Conservation (phyloP, 2,797 vertebrate species). For the Gymnoscopelus braueri region DNA sequence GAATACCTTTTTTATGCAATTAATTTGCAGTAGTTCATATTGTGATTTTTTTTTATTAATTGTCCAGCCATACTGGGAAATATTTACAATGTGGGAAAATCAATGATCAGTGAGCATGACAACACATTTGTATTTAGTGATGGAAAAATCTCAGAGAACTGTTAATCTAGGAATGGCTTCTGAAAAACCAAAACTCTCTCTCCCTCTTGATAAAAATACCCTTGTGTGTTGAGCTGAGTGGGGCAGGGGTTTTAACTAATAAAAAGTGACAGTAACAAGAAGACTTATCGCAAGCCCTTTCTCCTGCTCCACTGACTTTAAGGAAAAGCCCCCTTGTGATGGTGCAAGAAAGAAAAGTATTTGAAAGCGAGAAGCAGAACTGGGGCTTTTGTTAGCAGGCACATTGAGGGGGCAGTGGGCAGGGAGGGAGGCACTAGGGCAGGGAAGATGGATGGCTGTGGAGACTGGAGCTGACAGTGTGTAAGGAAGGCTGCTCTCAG, state of each 20-base stretch:
- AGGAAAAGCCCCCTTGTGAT: conserved; percentile 19
- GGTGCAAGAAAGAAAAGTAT: conserved; percentile 34
- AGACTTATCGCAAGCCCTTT: conserved; percentile 53
- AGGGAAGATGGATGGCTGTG: conserved; percentile 75
- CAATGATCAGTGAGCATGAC: conserved; percentile 41
- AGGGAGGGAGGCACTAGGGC: conserved; percentile 51
- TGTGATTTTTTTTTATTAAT: too few species aligned
- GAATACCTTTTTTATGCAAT: too few species aligned
- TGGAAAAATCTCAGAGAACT: conserved; percentile 41
- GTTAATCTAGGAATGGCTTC: conserved; percentile 65
- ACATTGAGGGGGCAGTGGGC: conserved; percentile 57
- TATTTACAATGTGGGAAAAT: conserved; percentile 43
- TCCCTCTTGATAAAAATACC: conserved; percentile 52
- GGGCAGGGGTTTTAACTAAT: conserved; percentile 62
- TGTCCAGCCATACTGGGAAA: not conserved
- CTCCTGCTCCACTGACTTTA: conserved; percentile 2
- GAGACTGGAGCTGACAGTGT: conserved; percentile 74
- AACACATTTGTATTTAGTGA: conserved; percentile 47
- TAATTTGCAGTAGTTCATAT: too few species aligned
- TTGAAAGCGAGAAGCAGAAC: conserved; percentile 48
- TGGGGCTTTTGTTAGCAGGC: conserved; percentile 59
- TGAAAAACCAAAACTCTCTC: conserved; percentile 38
- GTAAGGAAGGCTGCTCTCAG: conserved; percentile 77
- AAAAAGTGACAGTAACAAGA: conserved; percentile 72
- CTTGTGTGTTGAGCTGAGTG: conserved; percentile 57